A percentile compares a stretch with the other conserved stretches of the same genome.
Conservation (phyloP, 2,113 vertebrate species). For the Vulpes ferrilata region DNA sequence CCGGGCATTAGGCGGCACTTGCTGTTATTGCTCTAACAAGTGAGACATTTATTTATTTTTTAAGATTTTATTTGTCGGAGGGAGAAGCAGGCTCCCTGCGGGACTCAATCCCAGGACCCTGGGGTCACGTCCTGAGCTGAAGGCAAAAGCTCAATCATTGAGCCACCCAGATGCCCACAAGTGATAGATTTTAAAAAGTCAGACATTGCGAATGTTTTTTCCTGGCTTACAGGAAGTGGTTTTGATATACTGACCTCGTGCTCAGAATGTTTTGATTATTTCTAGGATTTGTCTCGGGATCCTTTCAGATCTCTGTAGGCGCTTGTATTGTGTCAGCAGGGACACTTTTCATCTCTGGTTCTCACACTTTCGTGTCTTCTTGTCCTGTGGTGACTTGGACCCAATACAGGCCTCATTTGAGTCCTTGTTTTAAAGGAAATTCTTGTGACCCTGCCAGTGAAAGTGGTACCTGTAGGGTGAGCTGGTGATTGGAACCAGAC, state of each 20-base stretch:
- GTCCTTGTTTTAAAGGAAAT: neutral
- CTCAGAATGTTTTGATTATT: neutral
- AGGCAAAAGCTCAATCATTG: too few relatives aligned
- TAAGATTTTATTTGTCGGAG: too few relatives aligned
- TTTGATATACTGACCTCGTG: neutral
- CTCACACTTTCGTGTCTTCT: neutral
- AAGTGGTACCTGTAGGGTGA: neutral
- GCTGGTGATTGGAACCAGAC: neutral
- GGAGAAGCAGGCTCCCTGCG: too few relatives aligned
- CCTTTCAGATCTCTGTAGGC: accelerated
- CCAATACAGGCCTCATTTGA: neutral
- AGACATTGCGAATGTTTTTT: neutral
- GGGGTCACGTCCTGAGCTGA: too few relatives aligned
- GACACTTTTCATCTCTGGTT: neutral
- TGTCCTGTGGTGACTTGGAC: neutral
- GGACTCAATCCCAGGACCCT: too few relatives aligned
- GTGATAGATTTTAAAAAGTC: neutral
- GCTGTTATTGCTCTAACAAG: neutral
- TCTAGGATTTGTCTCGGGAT: neutral
- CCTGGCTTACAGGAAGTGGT: neutral
- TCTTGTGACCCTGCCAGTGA: neutral
- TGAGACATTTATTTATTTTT: too few relatives aligned
- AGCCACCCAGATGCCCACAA: neutral
- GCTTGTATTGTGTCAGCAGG: accelerated
- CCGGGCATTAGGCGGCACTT: too few relatives aligned